Conservation (phyloP, 2,797 vertebrate genomes). For the Sandelia bainsii region DNA sequence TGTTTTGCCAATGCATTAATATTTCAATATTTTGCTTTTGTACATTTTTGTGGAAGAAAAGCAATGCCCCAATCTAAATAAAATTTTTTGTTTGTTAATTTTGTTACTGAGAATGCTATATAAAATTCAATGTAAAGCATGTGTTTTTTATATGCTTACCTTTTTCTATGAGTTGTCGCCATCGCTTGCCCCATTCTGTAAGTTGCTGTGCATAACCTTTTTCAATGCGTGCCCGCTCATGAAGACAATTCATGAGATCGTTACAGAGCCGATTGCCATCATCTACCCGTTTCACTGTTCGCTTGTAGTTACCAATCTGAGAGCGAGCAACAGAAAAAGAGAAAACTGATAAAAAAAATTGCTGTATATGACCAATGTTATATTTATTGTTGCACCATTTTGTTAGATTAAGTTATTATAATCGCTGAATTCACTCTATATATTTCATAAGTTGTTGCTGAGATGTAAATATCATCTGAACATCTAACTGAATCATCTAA, state of each 20-base stretch:
- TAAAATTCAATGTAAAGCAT: neutral
- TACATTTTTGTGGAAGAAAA: too few relatives aligned
- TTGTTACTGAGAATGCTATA: neutral
- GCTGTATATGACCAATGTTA: too few relatives aligned
- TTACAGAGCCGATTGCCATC: slow-evolving; percentile 94
- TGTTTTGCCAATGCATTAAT: neutral
- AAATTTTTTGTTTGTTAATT: too few relatives aligned
- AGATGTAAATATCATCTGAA: neutral
- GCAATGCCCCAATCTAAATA: too few relatives aligned
- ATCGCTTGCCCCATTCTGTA: slow-evolving; percentile 96
- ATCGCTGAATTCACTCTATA: too few relatives aligned
- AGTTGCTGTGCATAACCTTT: slow-evolving; percentile 95
- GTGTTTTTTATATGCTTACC: slow-evolving; percentile 76
- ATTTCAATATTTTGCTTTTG: too few relatives aligned
- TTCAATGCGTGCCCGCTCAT: slow-evolving; percentile 95
- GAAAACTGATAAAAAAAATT: neutral
- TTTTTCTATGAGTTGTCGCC: slow-evolving; percentile 95
- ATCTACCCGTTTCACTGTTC: slow-evolving; percentile 93
- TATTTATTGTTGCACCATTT: too few relatives aligned
- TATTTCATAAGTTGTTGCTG: neutral
- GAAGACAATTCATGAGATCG: slow-evolving; percentile 95
- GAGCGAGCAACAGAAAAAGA: neutral
- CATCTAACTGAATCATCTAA: too few relatives aligned
- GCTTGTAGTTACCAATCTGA: slow-evolving; percentile 97
- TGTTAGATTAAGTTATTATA: too few relatives aligned